Evolutionary conservation across 2,888 invertebrate species (phyloP).

Genomic region (Calameuta idolon): DNA sequence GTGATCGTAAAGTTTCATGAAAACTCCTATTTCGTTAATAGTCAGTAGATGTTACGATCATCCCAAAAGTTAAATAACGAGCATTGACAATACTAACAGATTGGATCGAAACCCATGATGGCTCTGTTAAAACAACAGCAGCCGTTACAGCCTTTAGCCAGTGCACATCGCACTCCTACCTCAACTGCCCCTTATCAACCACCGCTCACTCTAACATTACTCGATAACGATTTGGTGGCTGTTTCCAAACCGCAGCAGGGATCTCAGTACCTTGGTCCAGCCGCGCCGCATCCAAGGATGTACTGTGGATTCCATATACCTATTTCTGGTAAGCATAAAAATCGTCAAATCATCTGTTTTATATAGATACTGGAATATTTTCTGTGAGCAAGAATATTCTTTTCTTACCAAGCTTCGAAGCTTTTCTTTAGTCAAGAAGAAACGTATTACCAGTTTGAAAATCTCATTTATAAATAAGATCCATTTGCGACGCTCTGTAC

Average conservation of each 20-base stretch:
- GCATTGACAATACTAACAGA: slow-evolving; percentile 57
- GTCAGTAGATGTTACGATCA: neutral
- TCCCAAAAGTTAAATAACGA: slow-evolving; percentile 23
- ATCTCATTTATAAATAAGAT: slow-evolving; percentile 4
- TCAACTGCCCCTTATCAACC: slow-evolving; percentile 56
- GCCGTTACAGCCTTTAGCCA: slow-evolving; percentile 59
- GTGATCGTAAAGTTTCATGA: neutral
- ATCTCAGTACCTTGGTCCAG: slow-evolving; percentile 56
- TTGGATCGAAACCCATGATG: slow-evolving; percentile 64
- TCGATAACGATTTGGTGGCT: slow-evolving; percentile 62
- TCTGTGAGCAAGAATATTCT: neutral
- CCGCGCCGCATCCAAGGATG: slow-evolving; percentile 54
- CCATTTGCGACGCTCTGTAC: neutral
- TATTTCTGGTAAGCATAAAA: slow-evolving; percentile 61
- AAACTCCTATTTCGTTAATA: neutral
- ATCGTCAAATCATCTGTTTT: slow-evolving; percentile 6
- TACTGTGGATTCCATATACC: slow-evolving; percentile 68
- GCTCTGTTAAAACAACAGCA: slow-evolving; percentile 63
- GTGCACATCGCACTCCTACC: slow-evolving; percentile 57
- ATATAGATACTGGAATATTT: slow-evolving; percentile 12
- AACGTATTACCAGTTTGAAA: neutral
- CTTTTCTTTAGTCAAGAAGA: slow-evolving; percentile 4
- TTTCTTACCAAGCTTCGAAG: neutral
- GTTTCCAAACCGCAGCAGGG: slow-evolving; percentile 63
- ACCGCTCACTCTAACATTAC: slow-evolving; percentile 59